Percentiles rank a stretch among this genome's conserved stretches.
These are phyloP conservation scores for Henricia sp. DNA, from an alignment of 53 echinoderm and acorn worm species.

Conservation along the genomic window DNA sequence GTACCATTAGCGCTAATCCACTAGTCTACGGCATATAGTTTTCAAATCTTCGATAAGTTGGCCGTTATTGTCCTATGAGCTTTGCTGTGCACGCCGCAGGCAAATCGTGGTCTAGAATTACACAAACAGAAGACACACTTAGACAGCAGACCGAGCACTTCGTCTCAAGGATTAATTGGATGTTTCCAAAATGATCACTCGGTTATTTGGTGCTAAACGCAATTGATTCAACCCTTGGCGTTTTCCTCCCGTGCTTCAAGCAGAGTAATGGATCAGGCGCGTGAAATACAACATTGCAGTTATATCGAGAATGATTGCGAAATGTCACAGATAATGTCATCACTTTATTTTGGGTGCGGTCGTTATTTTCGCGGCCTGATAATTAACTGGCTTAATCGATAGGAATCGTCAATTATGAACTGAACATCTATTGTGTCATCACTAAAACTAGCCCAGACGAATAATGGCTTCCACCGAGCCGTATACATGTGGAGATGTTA, in stretches of 20 bases:
- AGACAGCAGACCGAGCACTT: not conserved
- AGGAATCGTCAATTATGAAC: not conserved
- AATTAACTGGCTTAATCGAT: not conserved
- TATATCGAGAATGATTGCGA: too few relatives aligned
- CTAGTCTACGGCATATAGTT: not conserved
- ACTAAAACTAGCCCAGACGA: not conserved
- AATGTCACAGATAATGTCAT: too few relatives aligned
- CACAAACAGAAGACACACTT: not conserved
- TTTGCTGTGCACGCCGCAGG: not conserved
- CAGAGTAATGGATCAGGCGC: too few relatives aligned
- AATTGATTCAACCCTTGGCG: constrained; percentile 10
- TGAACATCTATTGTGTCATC: not conserved
- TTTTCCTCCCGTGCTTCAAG: not conserved
- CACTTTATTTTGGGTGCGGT: too few relatives aligned
- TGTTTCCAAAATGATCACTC: not conserved
- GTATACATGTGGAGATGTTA: not conserved
- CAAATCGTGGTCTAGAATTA: not conserved
- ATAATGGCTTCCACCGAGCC: not conserved
- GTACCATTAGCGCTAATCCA: constrained; percentile 51
- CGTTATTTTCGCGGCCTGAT: not conserved
- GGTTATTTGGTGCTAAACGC: constrained; percentile 8
- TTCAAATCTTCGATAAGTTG: not conserved
- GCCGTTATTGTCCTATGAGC: constrained; percentile 20
- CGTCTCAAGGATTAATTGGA: not conserved
- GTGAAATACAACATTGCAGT: too few relatives aligned